Evolutionary conservation across 2,888 invertebrate species (phyloP).

Genomic region (Dryadula phaetusa): DNA sequence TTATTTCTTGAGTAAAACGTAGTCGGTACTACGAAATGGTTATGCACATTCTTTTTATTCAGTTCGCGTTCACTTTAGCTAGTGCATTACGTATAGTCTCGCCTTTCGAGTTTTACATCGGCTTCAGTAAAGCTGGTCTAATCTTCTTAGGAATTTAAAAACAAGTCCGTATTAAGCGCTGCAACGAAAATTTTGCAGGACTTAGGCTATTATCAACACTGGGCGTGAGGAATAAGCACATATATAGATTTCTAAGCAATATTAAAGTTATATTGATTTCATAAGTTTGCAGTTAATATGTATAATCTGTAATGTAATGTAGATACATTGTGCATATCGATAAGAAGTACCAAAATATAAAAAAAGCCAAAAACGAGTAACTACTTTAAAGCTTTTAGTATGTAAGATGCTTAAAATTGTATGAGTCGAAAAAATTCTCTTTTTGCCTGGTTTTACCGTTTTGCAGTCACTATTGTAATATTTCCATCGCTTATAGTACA

Average conservation of each 20-base stretch:
- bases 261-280: background rate
- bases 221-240: background rate
- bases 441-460: background rate
- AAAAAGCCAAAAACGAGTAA: constrained; percentile 4
- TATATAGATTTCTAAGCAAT: background rate
- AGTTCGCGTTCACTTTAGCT: constrained; percentile 22
- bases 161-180: constrained; percentile 18
- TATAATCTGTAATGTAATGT: background rate
- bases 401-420: constrained; percentile 14
- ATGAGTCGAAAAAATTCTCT: constrained; percentile 2
- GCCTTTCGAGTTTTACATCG: constrained; percentile 21
- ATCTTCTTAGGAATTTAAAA: constrained; percentile 32
- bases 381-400: constrained; percentile 3
- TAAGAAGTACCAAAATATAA: background rate
- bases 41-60: constrained; percentile 18
- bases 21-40: background rate
- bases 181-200: constrained; percentile 5
- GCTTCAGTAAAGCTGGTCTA: constrained; percentile 13
- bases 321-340: background rate
- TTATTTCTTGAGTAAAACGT: background rate
- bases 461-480: background rate
- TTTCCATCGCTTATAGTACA: background rate
- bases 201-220: constrained; percentile 1
- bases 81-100: constrained; percentile 19
- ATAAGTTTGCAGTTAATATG: background rate